Conservation (phyloP, 2,888 invertebrate species). For the Plagodis dolabraria region DNA sequence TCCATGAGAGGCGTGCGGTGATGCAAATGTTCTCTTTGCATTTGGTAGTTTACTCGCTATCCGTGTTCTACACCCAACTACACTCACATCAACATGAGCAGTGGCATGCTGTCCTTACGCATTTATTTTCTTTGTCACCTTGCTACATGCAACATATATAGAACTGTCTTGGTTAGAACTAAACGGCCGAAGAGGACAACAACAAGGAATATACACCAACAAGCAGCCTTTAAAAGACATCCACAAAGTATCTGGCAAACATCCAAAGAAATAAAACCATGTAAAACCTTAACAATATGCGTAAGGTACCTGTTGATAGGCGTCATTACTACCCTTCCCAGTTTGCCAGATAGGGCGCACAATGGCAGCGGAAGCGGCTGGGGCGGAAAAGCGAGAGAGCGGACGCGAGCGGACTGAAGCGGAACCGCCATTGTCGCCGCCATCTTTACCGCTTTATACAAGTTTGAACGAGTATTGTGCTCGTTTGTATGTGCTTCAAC, state of each 20-base stretch:
- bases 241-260: neutral
- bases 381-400: constrained; percentile 26
- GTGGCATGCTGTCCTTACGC: too few species aligned
- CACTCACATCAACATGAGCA: too few species aligned
- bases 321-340: neutral
- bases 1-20: too few species aligned
- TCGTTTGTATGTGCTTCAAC: constrained; percentile 8
- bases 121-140: too few species aligned
- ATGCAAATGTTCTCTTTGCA: too few species aligned
- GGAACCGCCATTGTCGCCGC: constrained; percentile 18
- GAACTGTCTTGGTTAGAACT: neutral
- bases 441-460: constrained; percentile 18
- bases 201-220: neutral
- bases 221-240: neutral
- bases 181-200: neutral
- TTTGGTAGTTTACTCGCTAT: too few species aligned
- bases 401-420: constrained; percentile 7
- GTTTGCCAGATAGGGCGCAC: constrained; percentile 13
- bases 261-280: too few species aligned
- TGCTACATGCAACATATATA: too few species aligned
- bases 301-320: constrained; percentile 10
- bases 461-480: constrained; percentile 12
- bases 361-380: constrained; percentile 29
- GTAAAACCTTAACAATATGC: neutral
- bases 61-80: too few species aligned